Base-by-base conservation (phyloP, 2,888 invertebrate genomes). In the Chrysolina haemoptera region DNA sequence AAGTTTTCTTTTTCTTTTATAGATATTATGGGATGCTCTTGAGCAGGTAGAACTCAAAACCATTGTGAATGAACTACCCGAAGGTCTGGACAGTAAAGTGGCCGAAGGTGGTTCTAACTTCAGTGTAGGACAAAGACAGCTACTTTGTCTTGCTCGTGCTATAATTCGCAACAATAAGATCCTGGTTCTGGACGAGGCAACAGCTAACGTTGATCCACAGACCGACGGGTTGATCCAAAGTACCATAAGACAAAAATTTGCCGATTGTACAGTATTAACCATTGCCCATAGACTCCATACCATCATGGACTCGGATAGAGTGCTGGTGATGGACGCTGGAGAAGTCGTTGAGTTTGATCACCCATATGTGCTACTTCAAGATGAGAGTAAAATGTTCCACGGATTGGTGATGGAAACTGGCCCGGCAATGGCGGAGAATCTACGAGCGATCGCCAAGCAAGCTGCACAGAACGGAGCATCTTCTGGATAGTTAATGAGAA, bases 241-340 rank as follows among this genome's bases (percentile, higher is more conserved):
- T 27, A 94, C 94, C 0, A 95, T 96, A 73, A 89, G 94, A 76
- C 89, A 89, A 65, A 94, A 94, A 85, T 95, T 95, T 84, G 90
- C 89, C 0, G 89, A 91, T 16, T 95, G 95, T 85, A 95, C 95
- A 0, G 95, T 96, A 41, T 90, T 96, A 41, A 95, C 95, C 0
- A 94, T 96, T 62, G 96, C 96, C 35, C 95, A 96, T 87, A 90
- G 96, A 62, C 90, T 96, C 5, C 92, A 95, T 83, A 96, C 96
- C 0, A 93, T 96, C 67, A 95, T 96, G 93, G 95, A 96, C 87
- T 94, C 94, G 0, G 94, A 95, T 88, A 91, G 92, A 87, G 93
- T 95, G 67, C 85, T 95, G 77, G 95, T 95, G 10, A 92, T 96
- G 91, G 94, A 95, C 84, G 93, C 93, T 41, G 96, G 96, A 0